A percentile compares a stretch with the other conserved stretches of the same genome.
Conservation (phyloP, 2,888 invertebrate genomes). For the Xestia ashworthii region DNA sequence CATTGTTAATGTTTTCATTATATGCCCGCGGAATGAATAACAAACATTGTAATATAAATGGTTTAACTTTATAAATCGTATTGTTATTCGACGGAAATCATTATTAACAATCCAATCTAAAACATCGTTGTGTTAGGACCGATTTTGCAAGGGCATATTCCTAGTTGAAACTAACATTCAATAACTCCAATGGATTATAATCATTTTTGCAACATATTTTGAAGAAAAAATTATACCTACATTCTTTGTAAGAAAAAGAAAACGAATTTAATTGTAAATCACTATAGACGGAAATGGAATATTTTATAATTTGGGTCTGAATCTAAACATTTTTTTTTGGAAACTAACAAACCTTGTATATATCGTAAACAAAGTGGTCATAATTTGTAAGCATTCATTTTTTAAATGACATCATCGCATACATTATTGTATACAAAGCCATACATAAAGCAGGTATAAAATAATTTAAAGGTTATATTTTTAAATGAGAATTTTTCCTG, state of each 20-base stretch:
- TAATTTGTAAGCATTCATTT: conserved; percentile 24
- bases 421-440: background rate
- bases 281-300: conserved; percentile 40
- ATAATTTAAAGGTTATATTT: background rate
- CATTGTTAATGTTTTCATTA: conserved; percentile 65
- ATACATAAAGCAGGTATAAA: background rate
- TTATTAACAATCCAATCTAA: conserved; percentile 52
- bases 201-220: background rate
- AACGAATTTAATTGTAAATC: conserved; percentile 11
- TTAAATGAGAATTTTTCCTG: conserved; percentile 8
- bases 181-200: conserved; percentile 3
- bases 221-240: conserved; percentile 1
- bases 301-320: conserved; percentile 30
- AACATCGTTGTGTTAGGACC: conserved; percentile 42
- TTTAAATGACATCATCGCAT: conserved; percentile 38
- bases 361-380: conserved; percentile 2
- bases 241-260: conserved; percentile 1
- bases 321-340: conserved; percentile 17
- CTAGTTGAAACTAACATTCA: background rate
- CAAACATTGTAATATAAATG: conserved; percentile 63
- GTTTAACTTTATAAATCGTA: conserved; percentile 59
- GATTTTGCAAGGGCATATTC: conserved; percentile 34
- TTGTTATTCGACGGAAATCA: conserved; percentile 63
- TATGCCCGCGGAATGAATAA: conserved; percentile 57
- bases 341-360: background rate